Evolutionary conservation across 92 coral and sea anemone genomes (phyloP).

Genomic region (Metridium senile): DNA sequence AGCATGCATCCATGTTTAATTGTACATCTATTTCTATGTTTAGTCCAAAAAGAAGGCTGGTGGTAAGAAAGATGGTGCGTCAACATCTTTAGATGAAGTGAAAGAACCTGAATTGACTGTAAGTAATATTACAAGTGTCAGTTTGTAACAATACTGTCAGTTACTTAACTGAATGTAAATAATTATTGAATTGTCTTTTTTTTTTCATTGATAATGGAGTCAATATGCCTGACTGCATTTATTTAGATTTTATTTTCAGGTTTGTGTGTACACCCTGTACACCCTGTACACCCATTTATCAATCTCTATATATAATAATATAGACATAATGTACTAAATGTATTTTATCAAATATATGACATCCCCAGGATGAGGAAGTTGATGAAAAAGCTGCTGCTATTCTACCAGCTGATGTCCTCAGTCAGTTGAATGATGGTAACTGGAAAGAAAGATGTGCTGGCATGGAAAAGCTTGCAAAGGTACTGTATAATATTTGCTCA

Average conservation of each 20-base stretch:
- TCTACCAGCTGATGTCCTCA: constrained; percentile 76
- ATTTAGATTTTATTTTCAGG: too few species aligned
- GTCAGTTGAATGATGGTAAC: constrained; percentile 78
- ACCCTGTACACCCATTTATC: too few species aligned
- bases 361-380: constrained; percentile 79
- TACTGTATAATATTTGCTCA: not conserved
- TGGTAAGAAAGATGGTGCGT: constrained; percentile 48
- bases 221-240: too few species aligned
- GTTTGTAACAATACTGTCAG: too few species aligned
- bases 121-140: too few species aligned
- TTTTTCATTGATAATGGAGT: too few species aligned
- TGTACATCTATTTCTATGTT: not conserved
- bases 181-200: too few species aligned
- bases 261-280: too few species aligned
- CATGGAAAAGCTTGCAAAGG: constrained; percentile 82
- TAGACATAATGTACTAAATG: too few species aligned
- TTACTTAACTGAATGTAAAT: too few species aligned
- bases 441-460: constrained; percentile 98
- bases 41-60: constrained; percentile 65
- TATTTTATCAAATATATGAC: not conserved
- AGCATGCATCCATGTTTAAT: too few species aligned
- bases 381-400: constrained; percentile 87
- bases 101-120: constrained; percentile 95
- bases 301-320: too few species aligned
- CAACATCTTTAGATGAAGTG: constrained; percentile 77